Percentiles rank a stretch among this genome's conserved stretches.
Conservation (phyloP, 2,113 vertebrate species). For the Mastomys coucha region DNA sequence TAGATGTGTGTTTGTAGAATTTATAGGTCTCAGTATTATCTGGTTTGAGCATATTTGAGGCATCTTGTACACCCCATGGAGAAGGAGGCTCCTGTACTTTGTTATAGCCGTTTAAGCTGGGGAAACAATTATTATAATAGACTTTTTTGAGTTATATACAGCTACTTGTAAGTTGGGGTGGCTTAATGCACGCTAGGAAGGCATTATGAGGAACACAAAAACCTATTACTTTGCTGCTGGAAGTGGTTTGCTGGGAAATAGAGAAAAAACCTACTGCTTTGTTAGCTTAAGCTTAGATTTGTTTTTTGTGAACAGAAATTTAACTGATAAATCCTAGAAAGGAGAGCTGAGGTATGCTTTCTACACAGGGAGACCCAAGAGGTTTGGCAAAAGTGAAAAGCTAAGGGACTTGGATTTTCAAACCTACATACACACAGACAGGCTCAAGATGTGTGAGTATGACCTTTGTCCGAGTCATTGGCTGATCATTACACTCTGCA, state of each 20-base stretch:
- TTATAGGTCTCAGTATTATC: neutral
- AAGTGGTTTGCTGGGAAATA: neutral
- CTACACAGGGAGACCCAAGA: neutral
- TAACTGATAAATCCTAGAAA: conserved; percentile 15
- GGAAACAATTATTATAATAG: neutral
- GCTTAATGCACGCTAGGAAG: neutral
- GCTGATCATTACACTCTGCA: conserved; percentile 11
- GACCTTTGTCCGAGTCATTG: neutral
- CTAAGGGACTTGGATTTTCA: neutral
- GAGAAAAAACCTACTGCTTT: neutral
- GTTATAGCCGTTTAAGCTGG: neutral
- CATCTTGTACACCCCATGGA: neutral
- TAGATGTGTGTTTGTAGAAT: neutral
- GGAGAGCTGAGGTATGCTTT: neutral
- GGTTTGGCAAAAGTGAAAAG: conserved; percentile 4
- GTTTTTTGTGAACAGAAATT: conserved; percentile 21
- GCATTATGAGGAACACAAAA: neutral
- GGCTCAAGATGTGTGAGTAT: neutral
- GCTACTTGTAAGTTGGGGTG: neutral
- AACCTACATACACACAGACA: neutral
- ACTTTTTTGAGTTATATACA: neutral
- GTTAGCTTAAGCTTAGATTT: neutral
- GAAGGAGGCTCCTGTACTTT: neutral
- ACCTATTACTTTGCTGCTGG: neutral
- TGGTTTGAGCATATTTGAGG: neutral